These are phyloP conservation scores for Stenurella melanura DNA, from an alignment of 2,888 invertebrate species.

Conservation along the genomic window DNA sequence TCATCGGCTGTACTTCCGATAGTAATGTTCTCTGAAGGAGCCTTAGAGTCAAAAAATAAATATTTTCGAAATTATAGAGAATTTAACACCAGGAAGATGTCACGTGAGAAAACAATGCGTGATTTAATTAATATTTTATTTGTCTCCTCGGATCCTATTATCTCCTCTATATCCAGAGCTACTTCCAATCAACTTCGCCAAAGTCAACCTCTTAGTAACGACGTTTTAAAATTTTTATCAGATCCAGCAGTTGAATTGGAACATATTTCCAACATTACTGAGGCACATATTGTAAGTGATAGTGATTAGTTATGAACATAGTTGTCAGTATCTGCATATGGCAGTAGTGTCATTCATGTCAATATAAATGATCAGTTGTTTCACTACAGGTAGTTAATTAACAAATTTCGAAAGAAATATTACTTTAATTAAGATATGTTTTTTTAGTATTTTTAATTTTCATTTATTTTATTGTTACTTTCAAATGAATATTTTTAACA, in stretches of 20 bases:
- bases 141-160: slow-evolving; percentile 44
- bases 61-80: slow-evolving; percentile 31
- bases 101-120: too few relatives aligned
- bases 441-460: neutral
- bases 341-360: too few relatives aligned
- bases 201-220: slow-evolving; percentile 4
- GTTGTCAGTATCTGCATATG: neutral
- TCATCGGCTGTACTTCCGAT: slow-evolving; percentile 48
- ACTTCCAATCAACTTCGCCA: neutral
- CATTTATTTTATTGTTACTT: neutral
- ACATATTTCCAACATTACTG: neutral
- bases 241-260: slow-evolving; percentile 15
- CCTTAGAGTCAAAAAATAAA: slow-evolving; percentile 51
- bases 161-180: neutral
- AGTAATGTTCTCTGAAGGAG: slow-evolving; percentile 53
- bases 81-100: too few relatives aligned
- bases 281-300: neutral
- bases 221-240: slow-evolving; percentile 20
- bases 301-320: neutral
- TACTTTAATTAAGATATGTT: neutral
- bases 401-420: neutral
- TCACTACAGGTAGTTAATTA: too few relatives aligned
- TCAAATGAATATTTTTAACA: neutral
- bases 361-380: too few relatives aligned
- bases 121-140: too few relatives aligned